Evolutionary conservation across 1,140 invertebrate genomes (phyloP).

Genomic region (Cydia strobilella): DNA sequence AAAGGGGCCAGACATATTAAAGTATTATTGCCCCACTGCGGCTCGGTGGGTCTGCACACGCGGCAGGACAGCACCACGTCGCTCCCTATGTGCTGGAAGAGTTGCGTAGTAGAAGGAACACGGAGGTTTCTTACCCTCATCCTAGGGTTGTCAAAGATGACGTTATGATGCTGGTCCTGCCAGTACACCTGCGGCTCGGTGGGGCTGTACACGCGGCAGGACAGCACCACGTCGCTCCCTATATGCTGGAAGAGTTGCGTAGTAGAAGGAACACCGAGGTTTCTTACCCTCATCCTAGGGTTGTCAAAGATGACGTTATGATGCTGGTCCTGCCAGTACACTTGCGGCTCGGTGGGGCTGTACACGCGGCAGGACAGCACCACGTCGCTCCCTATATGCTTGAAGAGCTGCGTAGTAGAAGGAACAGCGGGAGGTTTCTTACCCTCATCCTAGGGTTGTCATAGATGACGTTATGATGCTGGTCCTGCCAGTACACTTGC

Average conservation of each 20-base stretch:
- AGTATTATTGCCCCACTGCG: no score
- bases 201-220: no score
- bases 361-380: constrained; percentile 86
- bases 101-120: no score
- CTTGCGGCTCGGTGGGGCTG: constrained; percentile 83
- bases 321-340: constrained; percentile 85
- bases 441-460: constrained; percentile 79
- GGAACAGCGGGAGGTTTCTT: constrained; percentile 54
- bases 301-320: constrained; percentile 79
- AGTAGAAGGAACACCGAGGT: no score
- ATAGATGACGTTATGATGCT: constrained; percentile 79
- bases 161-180: constrained; percentile 82
- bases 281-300: constrained; percentile 77
- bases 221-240: no score
- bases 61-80: no score
- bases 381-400: constrained; percentile 82
- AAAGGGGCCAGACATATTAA: no score
- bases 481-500: constrained; percentile 84
- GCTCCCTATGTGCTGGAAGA: no score
- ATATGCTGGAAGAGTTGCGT: no score
- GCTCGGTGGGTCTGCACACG: no score
- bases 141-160: constrained; percentile 77
- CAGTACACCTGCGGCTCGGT: constrained; percentile 82
- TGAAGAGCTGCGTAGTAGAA: constrained; percentile 80
- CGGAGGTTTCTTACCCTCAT: constrained; percentile 79